phyloP scores from a whole-genome alignment of 2,113 vertebrate species.

The Callithrix jacchus region DNA sequence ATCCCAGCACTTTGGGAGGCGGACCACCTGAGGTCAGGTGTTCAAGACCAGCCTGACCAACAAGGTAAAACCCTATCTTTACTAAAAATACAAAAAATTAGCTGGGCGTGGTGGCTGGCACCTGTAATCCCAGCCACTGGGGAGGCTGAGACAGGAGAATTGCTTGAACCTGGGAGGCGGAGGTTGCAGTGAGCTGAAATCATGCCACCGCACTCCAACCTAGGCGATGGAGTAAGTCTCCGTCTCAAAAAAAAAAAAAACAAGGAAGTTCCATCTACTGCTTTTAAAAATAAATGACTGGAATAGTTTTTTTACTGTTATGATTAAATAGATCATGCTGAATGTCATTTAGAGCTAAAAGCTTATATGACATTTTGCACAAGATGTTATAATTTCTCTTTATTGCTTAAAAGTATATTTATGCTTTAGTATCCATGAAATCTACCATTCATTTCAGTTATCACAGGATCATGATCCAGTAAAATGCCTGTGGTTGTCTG shows the following conservation, averaged over 20 bases:
- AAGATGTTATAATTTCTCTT: neutral
- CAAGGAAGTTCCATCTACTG: neutral
- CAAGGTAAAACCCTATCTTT: too few species aligned
- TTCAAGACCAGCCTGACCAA: too few species aligned
- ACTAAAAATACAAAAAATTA: too few species aligned
- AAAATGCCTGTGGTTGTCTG: neutral
- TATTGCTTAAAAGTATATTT: conserved; percentile 1
- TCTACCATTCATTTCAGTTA: neutral
- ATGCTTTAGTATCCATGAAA: neutral
- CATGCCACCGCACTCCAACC: too few species aligned
- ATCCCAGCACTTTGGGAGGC: too few species aligned
- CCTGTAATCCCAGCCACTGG: too few species aligned
- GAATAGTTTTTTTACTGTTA: neutral
- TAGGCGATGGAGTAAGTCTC: too few species aligned
- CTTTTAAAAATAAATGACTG: neutral
- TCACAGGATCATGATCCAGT: neutral
- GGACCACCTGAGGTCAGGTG: too few species aligned
- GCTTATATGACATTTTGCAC: neutral
- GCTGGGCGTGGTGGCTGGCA: too few species aligned
- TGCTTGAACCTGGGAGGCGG: too few species aligned
- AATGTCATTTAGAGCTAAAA: neutral
- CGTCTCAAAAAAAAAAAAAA: neutral
- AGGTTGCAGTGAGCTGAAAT: too few species aligned
- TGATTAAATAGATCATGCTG: neutral
- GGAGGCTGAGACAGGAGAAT: too few species aligned